A percentile compares a stretch with the other conserved stretches of the same genome.
Conservation (phyloP, 1,140 invertebrate species). For the Drosophila sturtevanti region DNA sequence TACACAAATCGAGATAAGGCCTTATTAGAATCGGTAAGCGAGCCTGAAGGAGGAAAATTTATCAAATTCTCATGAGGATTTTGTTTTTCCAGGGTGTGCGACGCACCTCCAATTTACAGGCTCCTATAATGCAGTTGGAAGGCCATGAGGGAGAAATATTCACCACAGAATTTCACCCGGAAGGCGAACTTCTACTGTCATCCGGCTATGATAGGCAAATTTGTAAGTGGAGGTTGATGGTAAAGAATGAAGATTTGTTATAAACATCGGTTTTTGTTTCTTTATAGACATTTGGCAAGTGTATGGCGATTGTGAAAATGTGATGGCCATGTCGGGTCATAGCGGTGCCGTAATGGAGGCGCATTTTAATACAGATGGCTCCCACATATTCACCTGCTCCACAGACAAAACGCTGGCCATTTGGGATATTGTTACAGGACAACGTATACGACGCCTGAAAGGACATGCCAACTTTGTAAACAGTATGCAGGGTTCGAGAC, state of each 20-base stretch:
- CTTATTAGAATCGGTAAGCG: slow-evolving; percentile 76
- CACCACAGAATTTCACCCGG: slow-evolving; percentile 96
- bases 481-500: slow-evolving; percentile 90
- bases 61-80: not conserved
- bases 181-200: slow-evolving; percentile 96
- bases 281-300: slow-evolving; percentile 97
- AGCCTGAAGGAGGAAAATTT: slow-evolving; percentile 31
- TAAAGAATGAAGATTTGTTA: not conserved
- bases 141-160: slow-evolving; percentile 99
- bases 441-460: slow-evolving; percentile 95
- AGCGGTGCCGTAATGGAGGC: slow-evolving; percentile 98
- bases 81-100: slow-evolving; percentile 84
- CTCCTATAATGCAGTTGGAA: slow-evolving; percentile 98
- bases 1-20: slow-evolving; percentile 78
- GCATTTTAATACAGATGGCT: slow-evolving; percentile 97
- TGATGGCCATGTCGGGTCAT: slow-evolving; percentile 95
- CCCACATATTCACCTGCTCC: slow-evolving; percentile 94
- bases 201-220: slow-evolving; percentile 98
- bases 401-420: slow-evolving; percentile 97
- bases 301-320: slow-evolving; percentile 99
- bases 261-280: not conserved
- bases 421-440: slow-evolving; percentile 96
- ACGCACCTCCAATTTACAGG: slow-evolving; percentile 93
- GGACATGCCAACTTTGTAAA: slow-evolving; percentile 96
- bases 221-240: slow-evolving; percentile 87